Conservation (phyloP, 2,797 vertebrate genomes). For the Vireo griseus region DNA sequence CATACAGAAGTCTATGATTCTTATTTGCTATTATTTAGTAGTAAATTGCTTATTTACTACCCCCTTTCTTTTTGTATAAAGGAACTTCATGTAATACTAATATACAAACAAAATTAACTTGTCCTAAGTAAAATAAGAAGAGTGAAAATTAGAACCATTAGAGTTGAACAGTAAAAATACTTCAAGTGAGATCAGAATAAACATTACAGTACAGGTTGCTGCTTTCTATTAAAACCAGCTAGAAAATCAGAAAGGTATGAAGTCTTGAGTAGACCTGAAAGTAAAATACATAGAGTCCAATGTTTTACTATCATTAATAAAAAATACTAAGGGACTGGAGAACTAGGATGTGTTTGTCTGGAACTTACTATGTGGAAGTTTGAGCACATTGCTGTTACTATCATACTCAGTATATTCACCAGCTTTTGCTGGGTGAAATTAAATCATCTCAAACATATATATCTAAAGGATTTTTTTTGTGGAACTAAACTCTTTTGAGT, state of each 20-base stretch:
- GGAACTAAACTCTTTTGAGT: neutral
- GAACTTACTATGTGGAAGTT: neutral
- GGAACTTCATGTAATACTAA: neutral
- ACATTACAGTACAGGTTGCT: neutral
- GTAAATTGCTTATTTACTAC: no score
- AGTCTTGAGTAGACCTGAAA: neutral
- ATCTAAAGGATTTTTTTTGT: neutral
- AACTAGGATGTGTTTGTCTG: neutral
- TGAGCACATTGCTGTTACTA: neutral
- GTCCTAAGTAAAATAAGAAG: neutral
- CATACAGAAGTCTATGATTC: neutral
- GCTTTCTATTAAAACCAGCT: neutral
- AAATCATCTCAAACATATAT: neutral
- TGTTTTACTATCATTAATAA: neutral
- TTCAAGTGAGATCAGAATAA: neutral
- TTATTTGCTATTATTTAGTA: no score
- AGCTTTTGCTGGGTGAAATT: neutral
- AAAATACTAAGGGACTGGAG: neutral
- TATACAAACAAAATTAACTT: neutral
- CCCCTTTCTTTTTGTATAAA: neutral
- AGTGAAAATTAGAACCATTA: neutral
- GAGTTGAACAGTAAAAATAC: neutral
- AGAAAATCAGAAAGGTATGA: neutral
- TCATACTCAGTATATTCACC: neutral
- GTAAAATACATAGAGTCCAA: neutral